Evolutionary conservation across 2,797 vertebrate species (phyloP).

Genomic region (Hephaestus fuliginosus): DNA sequence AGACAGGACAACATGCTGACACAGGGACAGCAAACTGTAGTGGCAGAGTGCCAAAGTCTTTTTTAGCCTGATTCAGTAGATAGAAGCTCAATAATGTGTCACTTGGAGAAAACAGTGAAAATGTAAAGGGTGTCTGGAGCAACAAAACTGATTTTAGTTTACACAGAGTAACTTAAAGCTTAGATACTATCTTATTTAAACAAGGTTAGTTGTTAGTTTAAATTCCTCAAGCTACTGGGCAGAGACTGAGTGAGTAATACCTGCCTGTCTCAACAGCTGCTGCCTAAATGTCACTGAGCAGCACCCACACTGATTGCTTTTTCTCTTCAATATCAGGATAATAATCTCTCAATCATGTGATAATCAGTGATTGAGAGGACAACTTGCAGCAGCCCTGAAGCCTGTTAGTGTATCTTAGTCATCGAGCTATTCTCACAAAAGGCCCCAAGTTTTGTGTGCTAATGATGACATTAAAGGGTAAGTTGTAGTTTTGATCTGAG

Average conservation of each 20-base stretch:
- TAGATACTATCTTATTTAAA: no score
- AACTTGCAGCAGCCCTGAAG: neutral
- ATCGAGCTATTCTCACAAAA: neutral
- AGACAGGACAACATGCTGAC: slow-evolving; percentile 6
- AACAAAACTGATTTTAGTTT: neutral
- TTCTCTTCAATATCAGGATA: neutral
- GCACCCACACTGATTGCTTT: neutral
- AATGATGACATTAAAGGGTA: slow-evolving; percentile 1
- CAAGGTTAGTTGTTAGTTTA: neutral
- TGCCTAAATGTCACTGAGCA: neutral
- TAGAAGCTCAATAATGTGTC: neutral
- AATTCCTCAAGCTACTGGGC: neutral
- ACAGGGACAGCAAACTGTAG: neutral
- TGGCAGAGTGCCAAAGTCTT: neutral
- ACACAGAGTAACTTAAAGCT: neutral
- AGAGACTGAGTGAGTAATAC: neutral
- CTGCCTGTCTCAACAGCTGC: neutral
- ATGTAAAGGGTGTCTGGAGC: neutral
- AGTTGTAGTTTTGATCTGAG: neutral
- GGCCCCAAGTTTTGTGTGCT: neutral
- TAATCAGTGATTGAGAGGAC: neutral
- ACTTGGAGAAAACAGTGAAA: neutral
- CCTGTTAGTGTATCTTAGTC: neutral
- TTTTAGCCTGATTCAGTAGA: neutral
- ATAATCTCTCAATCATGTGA: neutral